phyloP scores from a whole-genome alignment of 2,888 invertebrate species.

The Spicauda simplicius region DNA sequence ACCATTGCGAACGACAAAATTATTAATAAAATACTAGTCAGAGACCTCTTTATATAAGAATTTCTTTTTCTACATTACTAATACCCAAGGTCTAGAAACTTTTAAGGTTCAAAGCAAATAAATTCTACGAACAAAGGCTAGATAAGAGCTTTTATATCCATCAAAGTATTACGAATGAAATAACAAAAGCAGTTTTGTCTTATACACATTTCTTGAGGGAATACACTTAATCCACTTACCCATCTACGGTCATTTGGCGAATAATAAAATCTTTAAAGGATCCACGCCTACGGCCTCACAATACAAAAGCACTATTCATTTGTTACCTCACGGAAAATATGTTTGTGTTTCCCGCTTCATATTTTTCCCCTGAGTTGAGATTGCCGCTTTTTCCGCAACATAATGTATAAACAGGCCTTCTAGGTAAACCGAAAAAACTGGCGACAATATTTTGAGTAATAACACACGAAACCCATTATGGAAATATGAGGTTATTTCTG shows the following conservation, averaged over 20 bases:
- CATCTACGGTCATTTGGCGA: conserved; percentile 7
- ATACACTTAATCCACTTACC: conserved; percentile 2
- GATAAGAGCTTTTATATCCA: neutral
- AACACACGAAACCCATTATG: conserved; percentile 21
- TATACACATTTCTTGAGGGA: neutral
- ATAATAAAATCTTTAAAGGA: conserved; percentile 40
- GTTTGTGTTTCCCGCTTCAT: conserved; percentile 31
- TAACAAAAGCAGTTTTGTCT: conserved; percentile 1
- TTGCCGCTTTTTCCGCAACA: conserved; percentile 30
- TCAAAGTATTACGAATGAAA: neutral
- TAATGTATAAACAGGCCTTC: conserved; percentile 18
- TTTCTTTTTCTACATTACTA: neutral
- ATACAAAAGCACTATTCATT: conserved; percentile 33
- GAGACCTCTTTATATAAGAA: no score
- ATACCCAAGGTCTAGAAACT: neutral
- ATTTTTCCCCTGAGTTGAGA: conserved; percentile 26
- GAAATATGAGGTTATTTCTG: conserved; percentile 1
- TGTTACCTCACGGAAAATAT: conserved; percentile 29
- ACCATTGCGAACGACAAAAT: no score
- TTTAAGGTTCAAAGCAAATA: neutral
- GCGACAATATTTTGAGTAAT: conserved; percentile 33
- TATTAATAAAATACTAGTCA: no score
- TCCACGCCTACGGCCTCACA: conserved; percentile 39
- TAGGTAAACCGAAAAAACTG: conserved; percentile 30
- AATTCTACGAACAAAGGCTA: conserved; percentile 1